Evolutionary conservation across 1,140 invertebrate species (phyloP).

Genomic region (Temnothorax nylanderi): DNA sequence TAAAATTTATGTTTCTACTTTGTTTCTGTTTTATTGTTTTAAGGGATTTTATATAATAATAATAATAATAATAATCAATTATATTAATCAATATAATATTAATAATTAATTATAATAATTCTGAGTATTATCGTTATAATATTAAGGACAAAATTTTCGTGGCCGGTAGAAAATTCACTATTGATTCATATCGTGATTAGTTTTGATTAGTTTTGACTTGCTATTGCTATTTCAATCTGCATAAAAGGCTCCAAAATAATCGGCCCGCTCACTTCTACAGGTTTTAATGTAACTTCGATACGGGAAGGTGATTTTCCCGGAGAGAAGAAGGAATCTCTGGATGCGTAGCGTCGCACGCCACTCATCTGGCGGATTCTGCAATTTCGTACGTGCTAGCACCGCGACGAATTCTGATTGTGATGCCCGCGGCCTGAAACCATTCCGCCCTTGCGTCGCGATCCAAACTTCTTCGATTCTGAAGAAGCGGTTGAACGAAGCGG

Average conservation of each 20-base stretch:
- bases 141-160: not conserved
- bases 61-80: not conserved
- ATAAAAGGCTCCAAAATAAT: not conserved
- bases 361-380: conserved; percentile 36
- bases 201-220: not conserved
- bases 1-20: not conserved
- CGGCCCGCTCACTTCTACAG: not conserved
- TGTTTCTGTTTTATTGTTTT: not conserved
- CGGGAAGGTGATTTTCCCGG: conserved; percentile 2
- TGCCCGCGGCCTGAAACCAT: conserved; percentile 8
- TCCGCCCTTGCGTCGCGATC: not conserved
- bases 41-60: not conserved
- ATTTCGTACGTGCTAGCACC: conserved; percentile 38
- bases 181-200: not conserved
- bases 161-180: not conserved
- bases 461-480: not conserved
- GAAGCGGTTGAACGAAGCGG: conserved; percentile 4
- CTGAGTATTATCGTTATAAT: not conserved
- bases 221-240: not conserved
- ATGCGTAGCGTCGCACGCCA: conserved; percentile 6
- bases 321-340: conserved; percentile 5
- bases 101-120: not conserved
- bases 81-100: not conserved
- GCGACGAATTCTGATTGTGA: conserved; percentile 49
- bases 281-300: conserved; percentile 24